A percentile compares a stretch with the other conserved stretches of the same genome.
These are phyloP conservation scores for Calycopis cecrops DNA, from an alignment of 1,140 invertebrate species.

Conservation along the genomic window DNA sequence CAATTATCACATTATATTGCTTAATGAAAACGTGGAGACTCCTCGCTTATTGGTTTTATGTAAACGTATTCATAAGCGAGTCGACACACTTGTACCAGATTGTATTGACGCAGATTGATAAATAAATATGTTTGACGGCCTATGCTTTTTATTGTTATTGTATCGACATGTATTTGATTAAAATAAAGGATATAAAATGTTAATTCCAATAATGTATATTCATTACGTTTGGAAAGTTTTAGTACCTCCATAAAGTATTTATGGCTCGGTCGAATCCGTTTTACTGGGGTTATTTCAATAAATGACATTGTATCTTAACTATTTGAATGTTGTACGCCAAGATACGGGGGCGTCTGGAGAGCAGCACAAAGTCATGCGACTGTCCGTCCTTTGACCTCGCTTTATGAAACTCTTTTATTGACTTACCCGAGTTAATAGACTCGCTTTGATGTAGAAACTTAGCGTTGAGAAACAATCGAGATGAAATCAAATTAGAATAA, in stretches of 20 bases:
- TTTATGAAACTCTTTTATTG: conserved; percentile 21
- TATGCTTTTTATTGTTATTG: too few species aligned
- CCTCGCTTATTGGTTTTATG: conserved; percentile 1
- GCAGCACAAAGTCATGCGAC: conserved; percentile 48
- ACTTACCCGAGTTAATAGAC: background rate
- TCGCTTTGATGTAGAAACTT: background rate
- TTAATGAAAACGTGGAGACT: background rate
- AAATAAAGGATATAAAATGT: too few species aligned
- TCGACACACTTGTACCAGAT: too few species aligned
- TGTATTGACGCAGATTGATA: too few species aligned
- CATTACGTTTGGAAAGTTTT: conserved; percentile 2
- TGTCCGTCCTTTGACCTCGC: conserved; percentile 41
- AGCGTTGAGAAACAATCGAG: background rate
- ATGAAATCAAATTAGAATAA: background rate
- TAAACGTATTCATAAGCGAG: too few species aligned
- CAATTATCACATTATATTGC: conserved; percentile 4
- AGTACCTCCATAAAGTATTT: background rate
- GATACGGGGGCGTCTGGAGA: conserved; percentile 58
- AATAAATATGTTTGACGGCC: too few species aligned
- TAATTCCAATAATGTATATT: too few species aligned
- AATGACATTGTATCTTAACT: conserved; percentile 27
- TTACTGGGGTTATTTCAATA: conserved; percentile 13
- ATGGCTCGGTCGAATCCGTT: background rate
- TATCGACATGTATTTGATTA: too few species aligned
- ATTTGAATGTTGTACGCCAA: conserved; percentile 16